A percentile compares a stretch with the other conserved stretches of the same genome.
These are phyloP conservation scores for Hydrozoanthus gracilis DNA, from an alignment of 92 coral and sea anemone species.

Conservation along the genomic window DNA sequence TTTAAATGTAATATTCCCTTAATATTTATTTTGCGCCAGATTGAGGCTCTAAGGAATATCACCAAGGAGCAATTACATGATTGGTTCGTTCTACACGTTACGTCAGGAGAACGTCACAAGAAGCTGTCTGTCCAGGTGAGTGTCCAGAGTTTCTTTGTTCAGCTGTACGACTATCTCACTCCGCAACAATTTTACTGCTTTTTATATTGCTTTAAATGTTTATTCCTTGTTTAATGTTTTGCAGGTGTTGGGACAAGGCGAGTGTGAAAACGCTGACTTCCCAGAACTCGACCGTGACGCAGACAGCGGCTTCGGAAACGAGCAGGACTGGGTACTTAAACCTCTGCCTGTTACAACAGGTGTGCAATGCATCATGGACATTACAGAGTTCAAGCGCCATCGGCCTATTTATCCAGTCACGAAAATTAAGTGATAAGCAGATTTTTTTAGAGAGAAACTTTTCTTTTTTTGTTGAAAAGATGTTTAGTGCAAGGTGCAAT, in stretches of 20 bases:
- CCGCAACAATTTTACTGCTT: not conserved
- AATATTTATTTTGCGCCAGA: slow-evolving; percentile 37
- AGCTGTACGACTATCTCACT: not conserved
- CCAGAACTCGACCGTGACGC: slow-evolving; percentile 59
- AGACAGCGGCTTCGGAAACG: slow-evolving; percentile 67
- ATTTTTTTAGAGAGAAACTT: too few relatives aligned
- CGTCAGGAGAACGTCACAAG: slow-evolving; percentile 61
- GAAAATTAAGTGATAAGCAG: slow-evolving; percentile 56
- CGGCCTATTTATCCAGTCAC: slow-evolving; percentile 79
- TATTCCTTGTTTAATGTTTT: not conserved
- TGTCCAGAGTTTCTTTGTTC: not conserved
- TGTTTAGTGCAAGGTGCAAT: too few relatives aligned
- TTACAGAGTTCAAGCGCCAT: slow-evolving; percentile 74
- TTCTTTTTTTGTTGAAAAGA: too few relatives aligned
- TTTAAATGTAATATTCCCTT: too few relatives aligned
- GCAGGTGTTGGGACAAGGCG: slow-evolving; percentile 83
- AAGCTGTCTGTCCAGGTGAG: slow-evolving; percentile 92
- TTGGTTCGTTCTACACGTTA: slow-evolving; percentile 69
- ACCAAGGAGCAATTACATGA: slow-evolving; percentile 65
- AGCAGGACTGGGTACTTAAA: slow-evolving; percentile 76
- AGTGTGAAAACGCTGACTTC: slow-evolving; percentile 47
- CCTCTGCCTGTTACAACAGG: slow-evolving; percentile 62
- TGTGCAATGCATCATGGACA: slow-evolving; percentile 64
- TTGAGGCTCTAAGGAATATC: slow-evolving; percentile 64
- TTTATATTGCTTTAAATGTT: too few relatives aligned